These are phyloP conservation scores for Heliconius sara DNA, from an alignment of 2,888 invertebrate genomes.

Conservation along the genomic window DNA sequence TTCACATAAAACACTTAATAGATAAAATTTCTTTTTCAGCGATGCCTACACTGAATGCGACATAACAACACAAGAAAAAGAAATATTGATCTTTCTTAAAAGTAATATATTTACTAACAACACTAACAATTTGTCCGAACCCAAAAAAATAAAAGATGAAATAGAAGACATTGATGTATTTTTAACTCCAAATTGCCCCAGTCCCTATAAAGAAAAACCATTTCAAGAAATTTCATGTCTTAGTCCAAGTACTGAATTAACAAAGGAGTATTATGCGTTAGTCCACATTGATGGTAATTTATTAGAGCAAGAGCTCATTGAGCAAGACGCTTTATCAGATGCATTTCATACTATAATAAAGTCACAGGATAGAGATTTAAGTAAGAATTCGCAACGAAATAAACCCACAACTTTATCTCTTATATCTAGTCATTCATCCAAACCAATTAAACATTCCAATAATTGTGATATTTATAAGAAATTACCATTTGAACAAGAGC, in stretches of 20 bases:
- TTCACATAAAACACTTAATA: background rate
- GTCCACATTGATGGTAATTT: conserved; percentile 70
- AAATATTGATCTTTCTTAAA: conserved; percentile 75
- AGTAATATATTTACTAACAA: conserved; percentile 54
- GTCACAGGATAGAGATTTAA: conserved; percentile 60
- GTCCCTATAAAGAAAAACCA: conserved; percentile 66
- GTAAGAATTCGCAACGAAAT: conserved; percentile 57
- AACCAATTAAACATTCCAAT: conserved; percentile 73
- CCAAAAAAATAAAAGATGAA: conserved; percentile 59
- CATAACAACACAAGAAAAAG: conserved; percentile 76
- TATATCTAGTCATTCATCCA: conserved; percentile 72
- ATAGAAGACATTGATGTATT: conserved; percentile 73
- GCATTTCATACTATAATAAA: conserved; percentile 79
- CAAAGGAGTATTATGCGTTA: conserved; percentile 73
- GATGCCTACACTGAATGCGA: conserved; percentile 80
- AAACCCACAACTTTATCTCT: conserved; percentile 73
- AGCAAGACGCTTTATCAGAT: conserved; percentile 80
- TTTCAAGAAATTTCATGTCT: conserved; percentile 61
- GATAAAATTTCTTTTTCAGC: conserved; percentile 61
- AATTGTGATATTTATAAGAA: conserved; percentile 69
- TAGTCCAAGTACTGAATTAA: conserved; percentile 74
- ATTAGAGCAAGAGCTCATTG: conserved; percentile 79
- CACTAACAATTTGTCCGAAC: conserved; percentile 48
- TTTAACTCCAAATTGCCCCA: conserved; percentile 75
- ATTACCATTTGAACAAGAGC: conserved; percentile 32